Evolutionary conservation across 2,888 invertebrate genomes (phyloP).

Genomic region (Acleris literana): DNA sequence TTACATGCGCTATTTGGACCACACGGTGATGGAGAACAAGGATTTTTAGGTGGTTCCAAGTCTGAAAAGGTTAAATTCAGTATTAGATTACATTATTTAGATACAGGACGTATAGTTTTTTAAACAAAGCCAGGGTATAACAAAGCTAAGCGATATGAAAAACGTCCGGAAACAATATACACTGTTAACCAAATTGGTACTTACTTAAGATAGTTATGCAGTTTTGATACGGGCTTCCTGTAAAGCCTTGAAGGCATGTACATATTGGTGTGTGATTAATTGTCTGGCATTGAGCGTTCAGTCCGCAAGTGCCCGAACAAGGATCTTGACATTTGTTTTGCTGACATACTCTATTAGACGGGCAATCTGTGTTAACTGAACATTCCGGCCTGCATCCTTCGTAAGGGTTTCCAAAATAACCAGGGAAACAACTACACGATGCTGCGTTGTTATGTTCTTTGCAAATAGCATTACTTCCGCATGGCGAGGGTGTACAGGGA

Average conservation of each 20-base stretch:
- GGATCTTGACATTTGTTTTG: conserved; percentile 90
- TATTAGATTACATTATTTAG: conserved; percentile 13
- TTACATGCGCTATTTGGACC: conserved; percentile 92
- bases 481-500: conserved; percentile 87
- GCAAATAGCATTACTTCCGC: conserved; percentile 89
- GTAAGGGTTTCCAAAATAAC: conserved; percentile 86
- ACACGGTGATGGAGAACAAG: conserved; percentile 91
- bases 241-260: conserved; percentile 85
- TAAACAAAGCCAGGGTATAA: too few species aligned
- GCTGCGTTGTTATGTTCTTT: conserved; percentile 87
- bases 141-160: too few species aligned
- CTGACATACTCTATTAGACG: conserved; percentile 88
- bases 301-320: conserved; percentile 89
- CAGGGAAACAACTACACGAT: conserved; percentile 86
- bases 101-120: background rate
- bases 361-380: conserved; percentile 88
- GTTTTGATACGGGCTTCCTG: conserved; percentile 84
- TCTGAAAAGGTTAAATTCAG: conserved; percentile 55
- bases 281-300: conserved; percentile 88
- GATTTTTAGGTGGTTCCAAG: conserved; percentile 68
- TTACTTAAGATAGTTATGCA: conserved; percentile 65
- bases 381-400: conserved; percentile 91
- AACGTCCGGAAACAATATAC: background rate
- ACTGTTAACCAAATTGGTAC: conserved; percentile 39
- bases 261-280: conserved; percentile 89